phyloP scores from a whole-genome alignment of 2,888 invertebrate genomes.

The Agrotis ipsilon region DNA sequence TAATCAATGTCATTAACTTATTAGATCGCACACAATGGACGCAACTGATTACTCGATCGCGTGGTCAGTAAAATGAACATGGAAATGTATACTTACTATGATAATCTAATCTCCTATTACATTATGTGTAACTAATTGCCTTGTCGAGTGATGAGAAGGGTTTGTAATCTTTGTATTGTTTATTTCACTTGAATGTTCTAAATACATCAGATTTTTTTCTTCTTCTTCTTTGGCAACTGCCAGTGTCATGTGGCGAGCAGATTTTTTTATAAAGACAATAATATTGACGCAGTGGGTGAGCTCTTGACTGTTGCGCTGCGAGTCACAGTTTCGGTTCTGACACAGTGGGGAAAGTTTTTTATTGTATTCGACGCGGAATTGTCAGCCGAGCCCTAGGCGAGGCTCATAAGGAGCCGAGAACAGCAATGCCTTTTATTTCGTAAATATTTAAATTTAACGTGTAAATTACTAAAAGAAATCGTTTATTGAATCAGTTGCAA shows the following conservation, averaged over 20 bases:
- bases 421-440: not conserved
- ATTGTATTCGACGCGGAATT: no score
- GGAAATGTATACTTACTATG: conserved; percentile 19
- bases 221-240: no score
- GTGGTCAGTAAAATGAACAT: conserved; percentile 44
- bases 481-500: not conserved
- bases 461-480: no score
- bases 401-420: no score
- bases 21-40: conserved; percentile 18
- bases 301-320: no score
- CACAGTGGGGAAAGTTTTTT: no score
- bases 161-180: not conserved
- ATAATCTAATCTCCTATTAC: conserved; percentile 7
- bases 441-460: not conserved
- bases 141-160: conserved; percentile 10
- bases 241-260: no score
- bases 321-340: no score
- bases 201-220: not conserved
- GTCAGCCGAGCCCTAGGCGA: no score
- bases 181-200: not conserved
- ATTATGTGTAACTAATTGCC: conserved; percentile 24
- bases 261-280: no score
- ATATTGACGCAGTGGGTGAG: no score
- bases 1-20: conserved; percentile 40
- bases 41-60: conserved; percentile 45